These are phyloP conservation scores for Drosophila ironensis DNA, from an alignment of 1,140 invertebrate genomes.

Conservation along the genomic window DNA sequence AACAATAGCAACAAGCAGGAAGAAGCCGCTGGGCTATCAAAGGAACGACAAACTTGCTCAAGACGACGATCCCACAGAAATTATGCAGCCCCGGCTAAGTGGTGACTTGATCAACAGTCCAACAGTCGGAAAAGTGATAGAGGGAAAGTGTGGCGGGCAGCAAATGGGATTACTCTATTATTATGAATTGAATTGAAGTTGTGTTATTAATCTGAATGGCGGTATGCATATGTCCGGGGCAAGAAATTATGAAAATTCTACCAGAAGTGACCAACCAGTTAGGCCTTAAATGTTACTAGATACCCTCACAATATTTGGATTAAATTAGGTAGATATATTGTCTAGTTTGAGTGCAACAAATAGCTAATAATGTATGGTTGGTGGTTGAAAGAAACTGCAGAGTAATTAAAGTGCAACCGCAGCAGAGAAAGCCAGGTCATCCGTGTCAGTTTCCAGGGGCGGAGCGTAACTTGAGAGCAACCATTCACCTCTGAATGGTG, in stretches of 20 bases:
- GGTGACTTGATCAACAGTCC: constrained; percentile 58
- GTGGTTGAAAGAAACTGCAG: too few species aligned
- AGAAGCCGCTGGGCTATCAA: constrained; percentile 48
- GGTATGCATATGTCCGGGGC: constrained; percentile 25
- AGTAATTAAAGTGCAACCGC: constrained; percentile 37
- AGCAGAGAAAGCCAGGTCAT: constrained; percentile 25
- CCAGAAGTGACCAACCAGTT: too few species aligned
- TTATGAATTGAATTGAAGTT: constrained; percentile 69
- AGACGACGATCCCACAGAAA: constrained; percentile 44
- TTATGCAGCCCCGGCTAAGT: constrained; percentile 62
- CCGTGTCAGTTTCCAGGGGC: constrained; percentile 15
- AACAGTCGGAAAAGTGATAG: not conserved
- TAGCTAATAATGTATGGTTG: too few species aligned
- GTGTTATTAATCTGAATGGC: constrained; percentile 72
- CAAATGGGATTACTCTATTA: constrained; percentile 39
- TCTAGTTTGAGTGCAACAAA: too few species aligned
- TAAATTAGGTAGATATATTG: too few species aligned
- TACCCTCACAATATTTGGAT: too few species aligned
- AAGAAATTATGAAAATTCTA: too few species aligned
- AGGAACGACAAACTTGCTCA: constrained; percentile 34
- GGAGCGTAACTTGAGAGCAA: too few species aligned
- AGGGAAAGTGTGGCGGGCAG: constrained; percentile 19
- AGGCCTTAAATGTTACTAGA: too few species aligned
- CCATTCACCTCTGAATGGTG: too few species aligned
- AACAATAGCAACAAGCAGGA: constrained; percentile 34